Conservation (phyloP, 2,113 vertebrate genomes). For the Pterophyllum scalare region DNA sequence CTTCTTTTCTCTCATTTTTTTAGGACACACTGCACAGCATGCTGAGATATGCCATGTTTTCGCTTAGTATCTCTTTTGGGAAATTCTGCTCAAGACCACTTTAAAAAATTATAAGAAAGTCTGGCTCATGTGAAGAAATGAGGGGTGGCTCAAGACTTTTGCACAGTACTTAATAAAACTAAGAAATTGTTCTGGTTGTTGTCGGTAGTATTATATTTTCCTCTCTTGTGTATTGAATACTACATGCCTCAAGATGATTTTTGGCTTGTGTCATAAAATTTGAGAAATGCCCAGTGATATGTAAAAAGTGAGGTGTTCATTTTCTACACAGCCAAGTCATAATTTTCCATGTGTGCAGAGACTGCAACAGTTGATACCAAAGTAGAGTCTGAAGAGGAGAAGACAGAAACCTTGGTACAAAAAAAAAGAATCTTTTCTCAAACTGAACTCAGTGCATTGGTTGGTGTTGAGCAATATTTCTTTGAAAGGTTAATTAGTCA, state of each 20-base stretch:
- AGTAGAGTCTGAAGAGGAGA: constrained; percentile 47
- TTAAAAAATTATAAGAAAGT: background rate
- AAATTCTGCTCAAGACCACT: background rate
- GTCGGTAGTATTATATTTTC: background rate
- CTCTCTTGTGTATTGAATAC: constrained; percentile 34
- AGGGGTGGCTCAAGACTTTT: background rate
- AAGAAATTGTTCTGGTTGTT: background rate
- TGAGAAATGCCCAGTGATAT: background rate
- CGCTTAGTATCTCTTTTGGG: background rate
- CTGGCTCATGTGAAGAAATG: background rate
- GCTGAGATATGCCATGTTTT: background rate
- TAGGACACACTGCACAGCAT: background rate
- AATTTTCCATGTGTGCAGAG: constrained; percentile 54
- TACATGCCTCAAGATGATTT: constrained; percentile 51
- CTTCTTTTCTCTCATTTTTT: background rate
- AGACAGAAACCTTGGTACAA: constrained; percentile 62
- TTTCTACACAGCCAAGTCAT: background rate
- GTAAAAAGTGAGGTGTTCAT: background rate
- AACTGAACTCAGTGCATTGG: background rate
- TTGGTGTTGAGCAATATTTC: background rate
- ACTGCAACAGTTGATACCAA: constrained; percentile 15
- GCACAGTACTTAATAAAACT: background rate
- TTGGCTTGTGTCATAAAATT: background rate
- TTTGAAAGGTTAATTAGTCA: background rate
- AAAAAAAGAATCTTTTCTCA: background rate